Evolutionary conservation across 2,113 vertebrate genomes (phyloP).

Genomic region (Brachirus orientalis): DNA sequence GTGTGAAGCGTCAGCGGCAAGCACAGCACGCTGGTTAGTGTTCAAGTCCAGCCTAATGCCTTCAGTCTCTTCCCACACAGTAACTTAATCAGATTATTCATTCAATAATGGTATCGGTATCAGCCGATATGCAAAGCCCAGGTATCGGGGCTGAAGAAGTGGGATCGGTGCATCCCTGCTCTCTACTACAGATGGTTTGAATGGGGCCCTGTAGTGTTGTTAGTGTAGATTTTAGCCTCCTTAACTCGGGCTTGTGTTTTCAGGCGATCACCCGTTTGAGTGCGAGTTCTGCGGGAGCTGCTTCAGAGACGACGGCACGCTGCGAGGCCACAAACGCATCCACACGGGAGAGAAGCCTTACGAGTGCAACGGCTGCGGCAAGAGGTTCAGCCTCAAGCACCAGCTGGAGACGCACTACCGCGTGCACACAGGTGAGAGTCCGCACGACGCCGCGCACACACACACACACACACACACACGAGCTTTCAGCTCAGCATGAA

Average conservation of each 20-base stretch:
- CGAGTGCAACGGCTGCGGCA: conserved; percentile 95
- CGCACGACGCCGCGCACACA: not conserved
- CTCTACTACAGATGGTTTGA: too few relatives aligned
- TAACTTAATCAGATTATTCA: too few relatives aligned
- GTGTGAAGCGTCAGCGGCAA: too few relatives aligned
- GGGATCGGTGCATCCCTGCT: too few relatives aligned
- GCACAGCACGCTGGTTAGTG: too few relatives aligned
- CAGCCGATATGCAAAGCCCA: too few relatives aligned
- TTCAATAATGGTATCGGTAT: too few relatives aligned
- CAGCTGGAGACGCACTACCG: conserved; percentile 99
- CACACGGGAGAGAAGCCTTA: conserved; percentile 96
- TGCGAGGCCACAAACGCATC: conserved; percentile 97
- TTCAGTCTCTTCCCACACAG: too few relatives aligned
- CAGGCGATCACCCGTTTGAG: conserved; percentile 97
- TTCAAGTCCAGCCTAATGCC: too few relatives aligned
- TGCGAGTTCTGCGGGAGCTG: conserved; percentile 99
- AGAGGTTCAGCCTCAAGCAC: conserved; percentile 99
- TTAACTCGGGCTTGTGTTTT: conserved; percentile 33
- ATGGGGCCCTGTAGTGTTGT: too few relatives aligned
- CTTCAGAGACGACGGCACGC: conserved; percentile 96
- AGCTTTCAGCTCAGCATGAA: too few relatives aligned
- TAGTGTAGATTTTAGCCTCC: not conserved
- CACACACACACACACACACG: not conserved
- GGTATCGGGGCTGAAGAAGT: too few relatives aligned
- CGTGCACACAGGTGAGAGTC: conserved; percentile 92